A percentile compares a stretch with the other conserved stretches of the same genome.
Evolutionary conservation across 2,797 vertebrate species (phyloP).

Genomic region (Triplophysa bombifrons): DNA sequence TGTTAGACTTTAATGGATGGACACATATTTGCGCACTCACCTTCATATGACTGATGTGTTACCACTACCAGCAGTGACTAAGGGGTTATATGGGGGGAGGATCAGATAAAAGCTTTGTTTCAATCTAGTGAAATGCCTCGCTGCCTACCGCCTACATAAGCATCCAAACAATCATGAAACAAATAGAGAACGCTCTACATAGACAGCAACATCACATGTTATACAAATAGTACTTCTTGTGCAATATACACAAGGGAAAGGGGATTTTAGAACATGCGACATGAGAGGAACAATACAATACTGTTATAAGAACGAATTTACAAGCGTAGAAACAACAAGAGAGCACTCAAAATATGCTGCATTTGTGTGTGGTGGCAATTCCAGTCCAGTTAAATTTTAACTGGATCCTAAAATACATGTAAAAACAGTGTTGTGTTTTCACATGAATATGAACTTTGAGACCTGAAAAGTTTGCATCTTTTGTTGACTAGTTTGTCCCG

Average conservation of each 20-base stretch:
- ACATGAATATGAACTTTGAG: neutral
- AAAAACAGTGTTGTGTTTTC: neutral
- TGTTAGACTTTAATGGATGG: conserved; percentile 1
- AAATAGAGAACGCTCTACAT: neutral
- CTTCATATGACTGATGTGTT: neutral
- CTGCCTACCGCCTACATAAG: neutral
- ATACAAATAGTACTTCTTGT: neutral
- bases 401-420: no score
- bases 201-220: neutral
- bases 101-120: conserved; percentile 9
- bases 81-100: neutral
- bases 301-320: no score
- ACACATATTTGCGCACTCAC: neutral
- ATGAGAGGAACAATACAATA: no score
- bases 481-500: no score
- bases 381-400: no score
- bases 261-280: no score
- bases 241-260: neutral
- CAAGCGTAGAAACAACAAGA: no score
- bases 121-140: neutral
- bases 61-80: neutral
- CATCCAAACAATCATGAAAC: neutral
- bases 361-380: no score
- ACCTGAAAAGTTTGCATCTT: no score
- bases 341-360: no score